These are phyloP conservation scores for Blera fallax DNA, from an alignment of 2,888 invertebrate genomes.

Conservation along the genomic window DNA sequence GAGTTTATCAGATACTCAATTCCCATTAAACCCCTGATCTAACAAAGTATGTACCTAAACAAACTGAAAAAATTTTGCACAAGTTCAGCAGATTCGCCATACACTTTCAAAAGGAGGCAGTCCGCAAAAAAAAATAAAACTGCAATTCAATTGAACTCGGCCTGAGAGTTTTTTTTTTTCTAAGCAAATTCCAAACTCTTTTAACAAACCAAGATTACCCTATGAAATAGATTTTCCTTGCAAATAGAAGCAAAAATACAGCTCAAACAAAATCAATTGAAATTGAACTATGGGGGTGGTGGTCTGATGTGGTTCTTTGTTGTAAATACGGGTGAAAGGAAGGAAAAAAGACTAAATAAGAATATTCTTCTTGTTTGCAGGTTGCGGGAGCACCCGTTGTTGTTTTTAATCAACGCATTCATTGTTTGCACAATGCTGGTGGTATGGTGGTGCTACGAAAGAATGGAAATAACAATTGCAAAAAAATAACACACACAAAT, in stretches of 20 bases:
- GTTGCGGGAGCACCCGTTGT: constrained; percentile 52
- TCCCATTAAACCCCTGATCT: too few species aligned
- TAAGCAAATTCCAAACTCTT: neutral
- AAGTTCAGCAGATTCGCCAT: too few species aligned
- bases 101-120: too few species aligned
- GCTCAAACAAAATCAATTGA: constrained; percentile 56
- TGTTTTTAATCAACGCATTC: constrained; percentile 72
- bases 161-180: neutral
- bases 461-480: constrained; percentile 62
- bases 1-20: too few species aligned
- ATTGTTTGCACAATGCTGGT: constrained; percentile 59
- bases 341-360: constrained; percentile 14
- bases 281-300: constrained; percentile 41
- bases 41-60: too few species aligned
- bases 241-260: neutral
- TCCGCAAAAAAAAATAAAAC: too few species aligned
- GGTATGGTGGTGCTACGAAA: neutral
- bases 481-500: constrained; percentile 15
- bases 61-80: too few species aligned
- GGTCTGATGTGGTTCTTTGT: neutral
- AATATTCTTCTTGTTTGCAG: constrained; percentile 38
- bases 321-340: constrained; percentile 19
- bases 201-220: constrained; percentile 10
- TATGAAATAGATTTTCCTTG: neutral
- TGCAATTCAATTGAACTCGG: neutral